These are phyloP conservation scores for Knipowitschia caucasica DNA, from an alignment of 2,797 vertebrate species.

Conservation along the genomic window DNA sequence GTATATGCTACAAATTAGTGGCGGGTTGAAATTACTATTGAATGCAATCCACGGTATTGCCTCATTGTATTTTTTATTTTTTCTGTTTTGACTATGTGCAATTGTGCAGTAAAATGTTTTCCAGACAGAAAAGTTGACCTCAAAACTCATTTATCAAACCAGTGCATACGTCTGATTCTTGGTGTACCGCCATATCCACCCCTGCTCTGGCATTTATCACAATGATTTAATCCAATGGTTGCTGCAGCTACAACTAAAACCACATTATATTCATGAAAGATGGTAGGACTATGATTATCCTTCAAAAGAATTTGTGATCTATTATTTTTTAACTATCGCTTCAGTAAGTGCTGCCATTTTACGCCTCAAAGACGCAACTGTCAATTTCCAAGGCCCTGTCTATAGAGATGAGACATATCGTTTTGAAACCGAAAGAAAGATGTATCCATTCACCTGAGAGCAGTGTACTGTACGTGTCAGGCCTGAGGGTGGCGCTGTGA, in stretches of 20 bases:
- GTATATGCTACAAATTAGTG: background rate
- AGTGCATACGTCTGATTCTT: background rate
- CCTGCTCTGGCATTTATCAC: conserved; percentile 2
- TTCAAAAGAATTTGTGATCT: no score
- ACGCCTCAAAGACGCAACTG: no score
- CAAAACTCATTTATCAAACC: background rate
- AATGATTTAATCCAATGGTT: background rate
- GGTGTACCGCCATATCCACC: background rate
- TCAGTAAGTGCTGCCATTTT: no score
- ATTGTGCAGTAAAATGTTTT: background rate
- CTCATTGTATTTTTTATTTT: background rate
- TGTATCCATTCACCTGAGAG: no score
- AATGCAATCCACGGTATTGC: background rate
- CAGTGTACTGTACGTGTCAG: no score
- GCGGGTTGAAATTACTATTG: background rate
- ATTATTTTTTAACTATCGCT: no score
- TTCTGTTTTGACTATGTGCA: background rate
- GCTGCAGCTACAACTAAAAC: background rate
- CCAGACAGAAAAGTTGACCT: background rate
- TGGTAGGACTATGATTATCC: no score
- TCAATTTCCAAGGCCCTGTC: no score
- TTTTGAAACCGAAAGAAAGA: no score
- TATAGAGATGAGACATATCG: no score
- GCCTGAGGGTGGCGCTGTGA: no score
- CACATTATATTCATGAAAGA: no score